phyloP scores from a whole-genome alignment of 1,140 invertebrate genomes.

The Drosophila gunungcola region DNA sequence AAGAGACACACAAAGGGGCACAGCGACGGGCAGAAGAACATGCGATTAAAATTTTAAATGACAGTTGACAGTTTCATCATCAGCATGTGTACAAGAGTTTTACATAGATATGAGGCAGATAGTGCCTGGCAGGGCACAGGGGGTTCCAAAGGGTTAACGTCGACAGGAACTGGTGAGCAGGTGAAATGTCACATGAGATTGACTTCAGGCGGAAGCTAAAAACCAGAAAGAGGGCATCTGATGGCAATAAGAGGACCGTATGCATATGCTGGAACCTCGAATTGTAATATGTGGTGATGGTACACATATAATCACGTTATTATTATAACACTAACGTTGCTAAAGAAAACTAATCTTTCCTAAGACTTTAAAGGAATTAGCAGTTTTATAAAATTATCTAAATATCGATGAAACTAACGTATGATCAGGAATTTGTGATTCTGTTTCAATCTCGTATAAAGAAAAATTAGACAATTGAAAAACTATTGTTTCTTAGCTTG shows the following conservation, averaged over 20 bases:
- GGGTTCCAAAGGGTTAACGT: not conserved
- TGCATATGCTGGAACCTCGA: not conserved
- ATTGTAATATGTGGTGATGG: not conserved
- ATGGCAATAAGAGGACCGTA: not conserved
- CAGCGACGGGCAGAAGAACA: constrained; percentile 23
- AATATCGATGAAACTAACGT: no score
- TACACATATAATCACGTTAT: no score
- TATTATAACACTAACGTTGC: no score
- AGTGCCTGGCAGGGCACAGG: not conserved
- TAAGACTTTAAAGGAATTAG: no score
- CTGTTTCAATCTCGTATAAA: no score
- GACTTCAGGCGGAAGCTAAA: constrained; percentile 47
- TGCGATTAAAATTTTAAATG: constrained; percentile 64
- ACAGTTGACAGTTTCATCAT: constrained; percentile 66
- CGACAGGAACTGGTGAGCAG: constrained; percentile 55
- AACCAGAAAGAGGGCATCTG: constrained; percentile 1
- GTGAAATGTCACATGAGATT: constrained; percentile 60
- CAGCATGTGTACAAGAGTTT: constrained; percentile 53
- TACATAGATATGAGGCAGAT: constrained; percentile 47
- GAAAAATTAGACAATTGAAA: no score
- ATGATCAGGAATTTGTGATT: no score
- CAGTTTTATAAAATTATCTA: no score
- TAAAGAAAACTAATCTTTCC: no score
- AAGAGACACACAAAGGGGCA: constrained; percentile 5
- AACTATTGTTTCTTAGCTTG: no score